Base-by-base conservation (phyloP, 2,888 invertebrate species). In the Epirrita christyi region DNA sequence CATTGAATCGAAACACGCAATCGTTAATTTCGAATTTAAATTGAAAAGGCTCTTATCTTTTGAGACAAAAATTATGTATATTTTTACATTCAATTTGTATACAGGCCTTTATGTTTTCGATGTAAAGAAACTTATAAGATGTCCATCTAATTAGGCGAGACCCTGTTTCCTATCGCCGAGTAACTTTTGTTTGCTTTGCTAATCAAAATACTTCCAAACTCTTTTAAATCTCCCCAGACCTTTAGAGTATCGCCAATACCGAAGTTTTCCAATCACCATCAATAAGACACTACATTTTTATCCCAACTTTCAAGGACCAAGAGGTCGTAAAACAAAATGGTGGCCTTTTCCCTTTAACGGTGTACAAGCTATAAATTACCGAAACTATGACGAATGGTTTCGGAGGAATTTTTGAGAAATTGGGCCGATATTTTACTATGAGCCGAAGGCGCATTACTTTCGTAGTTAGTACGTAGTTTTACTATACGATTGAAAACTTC, bases 341-440 rank as follows among this genome's bases (percentile, higher is more conserved):
- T 70, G 62, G 63, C 62, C 68, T 62, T 72, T 70, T 68, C 61
- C 68, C 71, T 59, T 71, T 70, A 74, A 55, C 9, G 61, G 59
- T 63, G 60, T 63, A 63, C 50, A 53, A 66, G 68, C 66, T 68
- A 81, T 79, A 79, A 81, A 81, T 78, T 75, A 72, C 13, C 52
- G 59, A 71, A 74, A 69, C 72, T 78, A 81, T 80, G 76, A 78
- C 72, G 76, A 78, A 81, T 78, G 64, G 73, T 66, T 60, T 66
- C 65, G 60, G 55, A 69, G 67, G 75, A 76, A 76, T 78, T 72
- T 76, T 65, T 70, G 28, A 40, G 54, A 61, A 55, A 47, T 47
- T 32, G 50, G 29, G 8, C 32, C 37, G 41, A 50, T 53, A 61
- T 57, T 61, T 32, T 42, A 44, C 51, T 57, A 51, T 44, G 21